Base-by-base conservation (phyloP, 2,113 vertebrate species). In the Spilogale gracilis region DNA sequence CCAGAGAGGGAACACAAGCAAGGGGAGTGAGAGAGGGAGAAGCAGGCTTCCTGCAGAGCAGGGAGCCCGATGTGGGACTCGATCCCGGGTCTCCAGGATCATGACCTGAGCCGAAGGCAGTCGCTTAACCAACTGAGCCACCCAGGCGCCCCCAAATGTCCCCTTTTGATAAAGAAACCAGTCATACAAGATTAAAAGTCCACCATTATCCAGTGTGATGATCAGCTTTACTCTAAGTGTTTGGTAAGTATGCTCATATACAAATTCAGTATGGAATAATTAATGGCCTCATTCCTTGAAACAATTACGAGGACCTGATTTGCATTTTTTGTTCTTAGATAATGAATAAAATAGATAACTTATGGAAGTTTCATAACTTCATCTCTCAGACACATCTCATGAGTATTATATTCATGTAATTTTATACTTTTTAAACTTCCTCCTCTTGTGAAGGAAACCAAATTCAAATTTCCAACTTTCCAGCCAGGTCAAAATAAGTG, bases 401-500 rank as follows among this genome's bases (percentile, higher is more conserved):
- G 5, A n/a, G 1, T 65, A 38, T 38, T 38, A 38, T 38, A 23
- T 79, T 48, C 13, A 12, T 32, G 9, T 38, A 32, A 54, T 74
- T 65, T 71, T 71, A 25, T 38, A 58, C 21, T 84, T 96, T 54
- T 76, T n/a, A 91, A 74, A 20, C 8, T 81, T 94, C 93, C 4
- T 84, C 21, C 48, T 76, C n/a, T 63, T 50, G 63, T 63, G 8
- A 74, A 76, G 17, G 5, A 86, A 74, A 91, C 3, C 21, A 73
- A 79, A 81, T 43, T 74, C 43, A 80, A 76, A 86, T 89, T 78
- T 38, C 52, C 3, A 91, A 69, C n/a, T 96, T 74, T 85, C 32
- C 0, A 17, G 5, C 30, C 0, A 96, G 79, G 82, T 91, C 80
- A 97, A 95, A 78, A 69, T 18, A 97, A 74, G 0, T 74, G 9